Percentiles rank a stretch among this genome's conserved stretches.
These are phyloP conservation scores for Centrocercus urophasianus DNA, from an alignment of 2,113 vertebrate species.

Conservation along the genomic window DNA sequence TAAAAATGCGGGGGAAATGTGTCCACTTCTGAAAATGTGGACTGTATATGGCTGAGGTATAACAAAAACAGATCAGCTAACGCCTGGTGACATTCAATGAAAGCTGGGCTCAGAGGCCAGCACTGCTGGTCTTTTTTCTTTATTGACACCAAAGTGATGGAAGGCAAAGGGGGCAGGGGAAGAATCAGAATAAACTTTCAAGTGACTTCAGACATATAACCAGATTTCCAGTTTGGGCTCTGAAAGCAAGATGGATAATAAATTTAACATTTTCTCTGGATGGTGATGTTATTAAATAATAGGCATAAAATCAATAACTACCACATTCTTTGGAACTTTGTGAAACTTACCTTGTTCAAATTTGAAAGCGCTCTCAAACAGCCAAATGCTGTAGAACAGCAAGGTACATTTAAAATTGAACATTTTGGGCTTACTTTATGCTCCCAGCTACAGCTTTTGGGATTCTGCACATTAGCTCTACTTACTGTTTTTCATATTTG, in stretches of 20 bases:
- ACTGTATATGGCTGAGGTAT: neutral
- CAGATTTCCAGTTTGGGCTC: neutral
- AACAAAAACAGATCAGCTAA: neutral
- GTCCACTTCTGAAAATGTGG: neutral
- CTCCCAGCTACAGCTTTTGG: conserved; percentile 41
- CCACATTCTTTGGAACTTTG: neutral
- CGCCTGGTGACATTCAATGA: neutral
- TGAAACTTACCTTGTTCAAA: neutral
- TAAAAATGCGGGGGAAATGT: rapidly evolving
- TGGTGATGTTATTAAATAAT: neutral
- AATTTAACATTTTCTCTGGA: neutral
- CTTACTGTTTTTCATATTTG: conserved; percentile 50
- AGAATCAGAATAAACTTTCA: neutral
- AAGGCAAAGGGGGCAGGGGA: neutral
- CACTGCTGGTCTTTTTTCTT: neutral
- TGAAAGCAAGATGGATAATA: neutral
- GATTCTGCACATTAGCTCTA: conserved; percentile 37
- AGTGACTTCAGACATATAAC: neutral
- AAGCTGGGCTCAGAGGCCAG: neutral
- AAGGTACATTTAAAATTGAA: conserved; percentile 11
- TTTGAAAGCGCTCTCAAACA: neutral
- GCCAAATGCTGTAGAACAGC: neutral
- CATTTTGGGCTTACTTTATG: conserved; percentile 38
- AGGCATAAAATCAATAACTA: neutral
- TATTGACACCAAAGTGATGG: neutral